Percentiles rank a stretch among this genome's conserved stretches.
Conservation (phyloP, 1,140 invertebrate species). For the Conus ventricosus region DNA sequence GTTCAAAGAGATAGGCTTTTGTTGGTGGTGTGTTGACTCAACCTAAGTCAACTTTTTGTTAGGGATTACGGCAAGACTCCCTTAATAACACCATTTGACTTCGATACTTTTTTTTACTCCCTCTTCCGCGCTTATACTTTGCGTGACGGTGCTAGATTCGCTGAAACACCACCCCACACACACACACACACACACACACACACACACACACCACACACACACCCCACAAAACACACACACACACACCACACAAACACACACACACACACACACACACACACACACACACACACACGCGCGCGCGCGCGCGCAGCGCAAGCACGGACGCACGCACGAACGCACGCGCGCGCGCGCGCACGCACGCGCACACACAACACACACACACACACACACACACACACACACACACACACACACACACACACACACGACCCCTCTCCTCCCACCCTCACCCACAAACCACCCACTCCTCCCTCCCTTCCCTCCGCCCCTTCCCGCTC, state of each 20-base stretch:
- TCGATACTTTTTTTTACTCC: too few relatives aligned
- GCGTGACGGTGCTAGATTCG: too few relatives aligned
- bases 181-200: background rate
- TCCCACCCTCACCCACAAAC: too few relatives aligned
- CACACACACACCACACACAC: background rate
- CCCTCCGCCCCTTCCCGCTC: too few relatives aligned
- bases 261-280: background rate
- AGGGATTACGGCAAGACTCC: too few relatives aligned
- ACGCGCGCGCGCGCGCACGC: background rate
- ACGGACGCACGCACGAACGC: background rate
- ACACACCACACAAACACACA: conserved; percentile 2
- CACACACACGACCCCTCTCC: too few relatives aligned
- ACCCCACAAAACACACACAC: background rate
- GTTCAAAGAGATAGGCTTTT: too few relatives aligned
- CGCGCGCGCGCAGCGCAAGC: background rate
- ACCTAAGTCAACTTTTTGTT: too few relatives aligned
- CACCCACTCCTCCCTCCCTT: too few relatives aligned
- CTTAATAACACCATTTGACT: too few relatives aligned
- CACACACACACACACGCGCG: background rate
- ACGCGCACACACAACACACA: background rate
- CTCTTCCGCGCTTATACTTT: too few relatives aligned
- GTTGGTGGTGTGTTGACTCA: too few relatives aligned
- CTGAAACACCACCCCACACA: background rate
- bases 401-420: background rate
- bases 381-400: conserved; percentile 4